Base-by-base conservation (phyloP, 2,888 invertebrate genomes). In the Hedya salicella region DNA sequence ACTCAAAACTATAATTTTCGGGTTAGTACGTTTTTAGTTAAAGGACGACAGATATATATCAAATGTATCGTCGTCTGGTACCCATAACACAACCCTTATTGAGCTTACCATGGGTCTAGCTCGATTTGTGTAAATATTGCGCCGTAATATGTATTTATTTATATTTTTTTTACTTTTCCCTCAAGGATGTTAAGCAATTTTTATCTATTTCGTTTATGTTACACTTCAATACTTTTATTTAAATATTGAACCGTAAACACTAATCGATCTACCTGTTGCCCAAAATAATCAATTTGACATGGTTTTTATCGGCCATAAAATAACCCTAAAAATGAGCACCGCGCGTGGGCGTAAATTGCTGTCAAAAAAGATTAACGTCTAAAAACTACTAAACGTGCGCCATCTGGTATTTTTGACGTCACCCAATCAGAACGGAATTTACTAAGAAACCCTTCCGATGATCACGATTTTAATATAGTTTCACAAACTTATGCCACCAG, bases 401-500 rank as follows among this genome's bases (percentile, higher is more conserved):
- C 56, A 69, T 70, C 68, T 52, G 50, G 46, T 57, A 64, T 71
- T 70, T 70, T 81, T 88, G 88, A 88, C 83, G 82, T 89, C 88
- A 89, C 85, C 85, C 78, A 77, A 82, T 84, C 82, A 82, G 68
- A 73, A 73, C 70, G 65, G 78, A 83, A 83, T 84, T 57, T 85
- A 83, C 83, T 73, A 69, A 78, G 81, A 85, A 86, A 81, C 71
- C 74, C 70, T 74, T 76, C 75, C 72, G 71, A 59, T 70, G 70
- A 76, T 77, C 81, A 83, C 81, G 80, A 82, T 69, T 70, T 70
- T 64, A 69, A 73, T 79, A 75, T 30, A 53, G 8, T 19, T 30
- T 53, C 32, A 52, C 57, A 56, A 39, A 48, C 30, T 57, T 44
- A 57, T 0, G 48, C 40, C 13, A 56, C 21, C 44, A 21, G 53